phyloP scores from a whole-genome alignment of 2,888 invertebrate species.

The Cecidostiba fungosa region DNA sequence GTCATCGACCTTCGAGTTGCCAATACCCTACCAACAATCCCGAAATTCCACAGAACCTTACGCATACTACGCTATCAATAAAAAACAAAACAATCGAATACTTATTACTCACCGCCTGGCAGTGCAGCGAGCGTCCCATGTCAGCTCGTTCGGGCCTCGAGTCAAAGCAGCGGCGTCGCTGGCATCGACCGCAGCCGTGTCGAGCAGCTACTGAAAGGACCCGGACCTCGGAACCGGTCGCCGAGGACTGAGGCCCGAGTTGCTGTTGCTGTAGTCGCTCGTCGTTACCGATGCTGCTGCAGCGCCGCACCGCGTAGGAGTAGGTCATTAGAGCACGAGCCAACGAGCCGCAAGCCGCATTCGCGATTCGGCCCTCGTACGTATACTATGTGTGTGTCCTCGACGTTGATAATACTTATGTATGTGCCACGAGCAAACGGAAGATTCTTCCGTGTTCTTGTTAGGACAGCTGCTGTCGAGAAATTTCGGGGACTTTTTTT shows the following conservation, averaged over 20 bases:
- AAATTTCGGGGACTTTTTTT: neutral
- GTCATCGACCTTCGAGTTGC: constrained; percentile 14
- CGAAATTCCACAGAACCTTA: neutral
- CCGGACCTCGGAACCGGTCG: constrained; percentile 72
- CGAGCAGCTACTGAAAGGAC: constrained; percentile 63
- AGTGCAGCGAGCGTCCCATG: constrained; percentile 41
- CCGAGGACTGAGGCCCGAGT: constrained; percentile 64
- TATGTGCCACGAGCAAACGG: neutral
- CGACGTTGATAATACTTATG: neutral
- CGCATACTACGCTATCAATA: neutral
- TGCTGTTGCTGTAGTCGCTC: constrained; percentile 8
- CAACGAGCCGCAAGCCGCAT: constrained; percentile 64
- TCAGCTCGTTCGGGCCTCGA: constrained; percentile 29
- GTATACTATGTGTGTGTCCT: too few species aligned
- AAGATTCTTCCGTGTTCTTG: constrained; percentile 1
- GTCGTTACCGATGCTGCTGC: neutral
- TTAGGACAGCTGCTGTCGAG: neutral
- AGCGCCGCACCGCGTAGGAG: constrained; percentile 71
- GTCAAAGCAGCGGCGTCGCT: constrained; percentile 13
- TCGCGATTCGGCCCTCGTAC: constrained; percentile 57
- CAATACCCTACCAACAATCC: neutral
- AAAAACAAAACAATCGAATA: neutral
- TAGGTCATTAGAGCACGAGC: constrained; percentile 77
- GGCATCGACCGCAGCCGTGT: constrained; percentile 40
- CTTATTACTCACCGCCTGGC: constrained; percentile 50